Base-by-base conservation (phyloP, 2,113 vertebrate genomes). In the Phrynosoma platyrhinos region DNA sequence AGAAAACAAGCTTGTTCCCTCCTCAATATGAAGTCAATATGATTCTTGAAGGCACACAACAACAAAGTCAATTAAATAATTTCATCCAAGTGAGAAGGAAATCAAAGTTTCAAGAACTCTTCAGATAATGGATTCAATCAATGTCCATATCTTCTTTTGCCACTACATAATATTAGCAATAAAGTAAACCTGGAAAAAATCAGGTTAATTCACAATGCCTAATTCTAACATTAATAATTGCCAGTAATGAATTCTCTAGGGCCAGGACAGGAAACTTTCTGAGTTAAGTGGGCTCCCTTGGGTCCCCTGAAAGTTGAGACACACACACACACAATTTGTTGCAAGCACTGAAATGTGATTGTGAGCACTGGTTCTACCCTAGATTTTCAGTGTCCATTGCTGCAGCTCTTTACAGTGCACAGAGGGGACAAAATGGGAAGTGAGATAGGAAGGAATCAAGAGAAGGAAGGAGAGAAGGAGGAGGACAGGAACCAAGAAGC, bases 151-250 rank as follows among this genome's bases (percentile, higher is more conserved):
- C 74, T 27, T 21, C 5, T 74, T 36, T 16, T 69, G 42, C 66
- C 40, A 71, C 14, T 83, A 27, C 9, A 79, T 40, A 21, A n/a
- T 23, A 66, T 27, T 68, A 47, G 13, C 36, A 84, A 87, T 40
- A 42, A 52, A 30, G 76, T 0, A 3, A 68, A 71, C 23, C 25
- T 30, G 27, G 81, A 92, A 52, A 40, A 30, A 55, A 91, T 83
- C 66, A 79, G 91, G 86, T 74, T 20, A 62, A 90, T 79, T 66
- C 55, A 66, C 32, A 6, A 83, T 16, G 66, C 86, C 69, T 13
- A 75, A 9, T 66, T 66, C 84, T 40, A 85, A 92, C n/a, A 78
- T 55, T 84, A 12, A 91, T 36, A 76, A 9, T 21, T 83, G n/a
- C 23, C 23, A 66, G 77, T 52, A 40, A 2, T 58, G 18, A 6